Evolutionary conservation across 2,797 vertebrate species (phyloP).

Genomic region (Okamejei kenojei): DNA sequence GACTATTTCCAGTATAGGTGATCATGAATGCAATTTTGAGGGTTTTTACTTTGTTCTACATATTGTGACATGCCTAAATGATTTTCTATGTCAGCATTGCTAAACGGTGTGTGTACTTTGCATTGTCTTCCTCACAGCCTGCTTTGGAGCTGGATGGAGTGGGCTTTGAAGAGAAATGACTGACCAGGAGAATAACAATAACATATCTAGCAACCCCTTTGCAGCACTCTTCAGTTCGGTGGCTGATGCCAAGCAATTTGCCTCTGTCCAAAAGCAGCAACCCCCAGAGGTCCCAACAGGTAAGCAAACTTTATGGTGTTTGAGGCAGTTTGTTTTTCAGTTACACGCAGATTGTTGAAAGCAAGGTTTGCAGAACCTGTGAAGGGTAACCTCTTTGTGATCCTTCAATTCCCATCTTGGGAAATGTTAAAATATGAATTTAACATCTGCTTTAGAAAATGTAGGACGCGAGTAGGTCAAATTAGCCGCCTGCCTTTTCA

Average conservation of each 20-base stretch:
- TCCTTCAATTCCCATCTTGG: slow-evolving; percentile 42
- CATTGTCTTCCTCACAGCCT: slow-evolving; percentile 24
- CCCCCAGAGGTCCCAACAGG: slow-evolving; percentile 52
- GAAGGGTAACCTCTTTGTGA: slow-evolving; percentile 50
- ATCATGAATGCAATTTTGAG: not conserved
- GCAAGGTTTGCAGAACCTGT: not conserved
- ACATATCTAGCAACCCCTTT: slow-evolving; percentile 93
- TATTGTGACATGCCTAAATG: slow-evolving; percentile 13
- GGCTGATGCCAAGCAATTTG: slow-evolving; percentile 92
- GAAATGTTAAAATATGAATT: not conserved
- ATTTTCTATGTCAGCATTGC: not conserved
- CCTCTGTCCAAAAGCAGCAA: slow-evolving; percentile 78
- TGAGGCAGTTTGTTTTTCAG: not conserved
- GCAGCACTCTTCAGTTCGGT: slow-evolving; percentile 92
- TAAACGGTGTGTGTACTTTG: not conserved
- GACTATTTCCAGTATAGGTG: not conserved
- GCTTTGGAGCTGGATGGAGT: slow-evolving; percentile 52
- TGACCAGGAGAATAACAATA: slow-evolving; percentile 97
- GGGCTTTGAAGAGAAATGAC: slow-evolving; percentile 74
- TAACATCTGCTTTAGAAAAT: not conserved
- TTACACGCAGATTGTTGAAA: not conserved
- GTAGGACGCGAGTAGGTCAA: not conserved
- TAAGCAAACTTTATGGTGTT: slow-evolving; percentile 34
- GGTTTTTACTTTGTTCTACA: not conserved
- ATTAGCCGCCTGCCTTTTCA: not conserved